Evolutionary conservation across 2,113 vertebrate species (phyloP).

Genomic region (Phylloscopus whistleri): DNA sequence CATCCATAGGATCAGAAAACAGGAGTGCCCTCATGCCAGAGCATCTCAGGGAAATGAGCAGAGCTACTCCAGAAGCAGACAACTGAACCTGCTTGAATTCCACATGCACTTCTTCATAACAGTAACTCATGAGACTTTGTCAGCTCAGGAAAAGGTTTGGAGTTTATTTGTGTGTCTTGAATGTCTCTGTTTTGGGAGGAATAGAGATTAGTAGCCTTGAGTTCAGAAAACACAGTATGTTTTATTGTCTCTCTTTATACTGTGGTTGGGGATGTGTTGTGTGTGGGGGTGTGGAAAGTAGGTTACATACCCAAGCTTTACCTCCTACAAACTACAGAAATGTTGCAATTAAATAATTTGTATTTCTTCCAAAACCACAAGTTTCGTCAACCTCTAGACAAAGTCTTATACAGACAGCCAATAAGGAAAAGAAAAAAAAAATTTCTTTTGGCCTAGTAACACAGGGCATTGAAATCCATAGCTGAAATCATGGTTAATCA

Average conservation of each 20-base stretch:
- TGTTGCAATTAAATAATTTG: not conserved
- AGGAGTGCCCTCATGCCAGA: not conserved
- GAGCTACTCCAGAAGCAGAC: not conserved
- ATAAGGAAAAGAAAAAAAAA: not conserved
- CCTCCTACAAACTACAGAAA: not conserved
- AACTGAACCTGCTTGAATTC: not conserved
- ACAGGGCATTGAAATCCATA: not conserved
- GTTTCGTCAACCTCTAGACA: not conserved
- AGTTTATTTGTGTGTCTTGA: not conserved
- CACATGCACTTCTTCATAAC: not conserved
- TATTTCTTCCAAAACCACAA: not conserved
- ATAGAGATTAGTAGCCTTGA: not conserved
- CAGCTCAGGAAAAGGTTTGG: not conserved
- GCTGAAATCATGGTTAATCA: not conserved
- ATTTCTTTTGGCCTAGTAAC: not conserved
- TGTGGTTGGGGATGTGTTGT: not conserved
- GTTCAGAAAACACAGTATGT: not conserved
- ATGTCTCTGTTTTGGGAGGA: not conserved
- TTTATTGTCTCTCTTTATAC: not conserved
- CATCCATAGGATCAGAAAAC: not conserved
- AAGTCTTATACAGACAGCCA: not conserved
- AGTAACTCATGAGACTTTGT: accelerated
- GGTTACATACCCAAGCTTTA: not conserved
- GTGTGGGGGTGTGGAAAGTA: not conserved
- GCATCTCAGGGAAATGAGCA: not conserved